These are phyloP conservation scores for Loripinus fragilis DNA, from an alignment of 2,888 invertebrate genomes.

Conservation along the genomic window DNA sequence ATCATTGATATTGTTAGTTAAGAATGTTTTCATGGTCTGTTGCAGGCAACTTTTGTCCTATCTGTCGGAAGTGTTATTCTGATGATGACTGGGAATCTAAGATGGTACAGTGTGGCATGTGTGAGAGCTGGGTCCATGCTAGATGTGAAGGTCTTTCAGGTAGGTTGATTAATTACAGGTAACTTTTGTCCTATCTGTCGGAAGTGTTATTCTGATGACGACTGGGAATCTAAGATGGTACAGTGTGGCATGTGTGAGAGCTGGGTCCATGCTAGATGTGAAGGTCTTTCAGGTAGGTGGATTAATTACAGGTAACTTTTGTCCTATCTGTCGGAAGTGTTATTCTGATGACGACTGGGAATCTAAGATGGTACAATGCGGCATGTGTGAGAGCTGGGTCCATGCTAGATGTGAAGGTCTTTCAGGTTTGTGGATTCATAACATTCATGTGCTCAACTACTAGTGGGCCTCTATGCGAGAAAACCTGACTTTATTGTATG, in stretches of 20 bases:
- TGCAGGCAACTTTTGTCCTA: constrained; percentile 90
- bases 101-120: constrained; percentile 98
- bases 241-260: constrained; percentile 95
- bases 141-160: constrained; percentile 93
- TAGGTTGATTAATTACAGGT: constrained; percentile 57
- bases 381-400: constrained; percentile 94
- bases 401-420: constrained; percentile 96
- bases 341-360: constrained; percentile 96
- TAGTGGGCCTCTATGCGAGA: too few species aligned
- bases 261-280: constrained; percentile 97
- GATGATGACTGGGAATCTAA: constrained; percentile 95
- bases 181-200: constrained; percentile 97
- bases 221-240: constrained; percentile 97
- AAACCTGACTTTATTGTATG: too few species aligned
- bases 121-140: constrained; percentile 96
- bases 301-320: constrained; percentile 87
- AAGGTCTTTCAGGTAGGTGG: constrained; percentile 88
- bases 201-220: constrained; percentile 95
- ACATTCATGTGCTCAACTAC: too few species aligned
- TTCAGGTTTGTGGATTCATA: constrained; percentile 83
- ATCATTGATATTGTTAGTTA: too few species aligned
- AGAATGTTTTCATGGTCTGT: too few species aligned
- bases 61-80: constrained; percentile 95
- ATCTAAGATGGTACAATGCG: constrained; percentile 98
- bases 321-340: constrained; percentile 95